These are phyloP conservation scores for Amblyteles armatorius DNA, from an alignment of 2,888 invertebrate species.

Conservation along the genomic window DNA sequence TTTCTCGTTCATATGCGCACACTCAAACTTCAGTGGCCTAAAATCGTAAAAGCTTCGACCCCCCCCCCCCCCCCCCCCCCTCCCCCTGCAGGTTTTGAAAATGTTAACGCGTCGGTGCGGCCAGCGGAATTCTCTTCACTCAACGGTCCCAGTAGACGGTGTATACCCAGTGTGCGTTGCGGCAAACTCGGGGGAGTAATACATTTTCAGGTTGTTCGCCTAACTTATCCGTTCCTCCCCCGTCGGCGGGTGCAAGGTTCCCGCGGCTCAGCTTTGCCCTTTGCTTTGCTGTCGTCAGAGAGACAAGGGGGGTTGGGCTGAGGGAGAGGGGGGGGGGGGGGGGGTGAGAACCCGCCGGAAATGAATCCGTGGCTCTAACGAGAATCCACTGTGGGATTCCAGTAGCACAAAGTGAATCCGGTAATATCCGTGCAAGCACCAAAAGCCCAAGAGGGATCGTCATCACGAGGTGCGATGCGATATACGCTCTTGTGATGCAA, in stretches of 20 bases:
- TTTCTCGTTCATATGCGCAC: neutral
- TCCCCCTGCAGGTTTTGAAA: neutral
- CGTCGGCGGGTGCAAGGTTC: neutral
- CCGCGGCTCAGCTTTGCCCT: neutral
- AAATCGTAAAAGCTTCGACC: neutral
- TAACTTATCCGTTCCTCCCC: constrained; percentile 38
- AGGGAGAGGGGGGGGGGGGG: too few species aligned
- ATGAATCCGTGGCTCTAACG: constrained; percentile 43
- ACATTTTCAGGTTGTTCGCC: constrained; percentile 39
- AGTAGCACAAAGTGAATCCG: constrained; percentile 28
- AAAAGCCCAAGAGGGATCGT: neutral
- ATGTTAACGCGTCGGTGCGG: neutral
- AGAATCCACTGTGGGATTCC: constrained; percentile 41
- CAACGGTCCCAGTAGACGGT: neutral
- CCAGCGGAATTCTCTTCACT: neutral
- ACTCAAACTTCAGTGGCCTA: neutral
- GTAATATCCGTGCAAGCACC: constrained; percentile 32
- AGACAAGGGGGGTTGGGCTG: too few species aligned
- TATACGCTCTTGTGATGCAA: constrained; percentile 28
- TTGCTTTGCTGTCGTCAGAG: constrained; percentile 8
- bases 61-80: neutral
- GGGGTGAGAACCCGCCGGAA: constrained; percentile 16
- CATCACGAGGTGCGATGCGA: constrained; percentile 13
- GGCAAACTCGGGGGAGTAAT: constrained; percentile 35
- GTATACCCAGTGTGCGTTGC: neutral